Conservation (phyloP, 2,113 vertebrate genomes). For the Fregetta grallaria region DNA sequence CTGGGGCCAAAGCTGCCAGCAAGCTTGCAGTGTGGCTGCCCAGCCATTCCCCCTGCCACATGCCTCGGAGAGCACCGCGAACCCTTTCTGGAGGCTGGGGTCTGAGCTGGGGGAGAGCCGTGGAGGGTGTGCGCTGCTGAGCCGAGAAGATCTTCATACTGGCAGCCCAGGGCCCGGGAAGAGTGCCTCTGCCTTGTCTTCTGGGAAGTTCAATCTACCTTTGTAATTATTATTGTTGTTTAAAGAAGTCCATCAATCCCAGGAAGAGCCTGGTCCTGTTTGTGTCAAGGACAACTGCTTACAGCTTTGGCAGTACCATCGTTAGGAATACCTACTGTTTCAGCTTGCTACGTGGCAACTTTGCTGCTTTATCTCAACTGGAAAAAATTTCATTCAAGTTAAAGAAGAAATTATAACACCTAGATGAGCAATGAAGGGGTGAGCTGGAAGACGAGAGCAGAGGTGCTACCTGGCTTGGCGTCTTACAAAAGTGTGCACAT, state of each 20-base stretch:
- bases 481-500: background rate
- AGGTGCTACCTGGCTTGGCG: background rate
- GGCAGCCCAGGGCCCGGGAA: background rate
- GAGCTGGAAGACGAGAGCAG: background rate
- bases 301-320: background rate
- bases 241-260: background rate
- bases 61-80: accelerated
- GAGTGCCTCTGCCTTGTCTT: background rate
- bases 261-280: background rate
- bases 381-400: background rate
- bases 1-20: background rate
- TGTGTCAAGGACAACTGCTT: background rate
- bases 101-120: background rate
- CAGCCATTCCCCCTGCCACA: background rate
- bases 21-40: background rate
- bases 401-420: background rate
- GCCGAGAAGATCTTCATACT: background rate
- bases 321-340: background rate
- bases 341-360: background rate
- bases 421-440: background rate
- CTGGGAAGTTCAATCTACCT: background rate
- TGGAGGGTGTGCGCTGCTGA: background rate
- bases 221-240: background rate
- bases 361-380: background rate
- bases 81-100: background rate